A percentile compares a stretch with the other conserved stretches of the same genome.
Evolutionary conservation across 2,888 invertebrate species (phyloP).

Genomic region (Lampropteryx suffumata): DNA sequence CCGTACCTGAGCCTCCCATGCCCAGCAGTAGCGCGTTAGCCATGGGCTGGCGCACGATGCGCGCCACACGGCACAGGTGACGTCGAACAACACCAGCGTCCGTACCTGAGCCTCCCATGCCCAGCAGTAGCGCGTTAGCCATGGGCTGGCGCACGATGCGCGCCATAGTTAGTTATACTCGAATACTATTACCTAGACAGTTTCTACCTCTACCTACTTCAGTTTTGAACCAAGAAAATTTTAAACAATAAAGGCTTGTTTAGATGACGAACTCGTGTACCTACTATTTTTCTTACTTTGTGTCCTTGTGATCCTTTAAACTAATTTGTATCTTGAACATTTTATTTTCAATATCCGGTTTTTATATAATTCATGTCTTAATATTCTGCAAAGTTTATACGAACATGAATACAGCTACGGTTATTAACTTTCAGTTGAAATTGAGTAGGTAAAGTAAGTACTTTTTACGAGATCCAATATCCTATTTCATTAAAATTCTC

Average conservation of each 20-base stretch:
- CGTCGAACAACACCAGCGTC: conserved; percentile 89
- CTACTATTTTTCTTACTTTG: conserved; percentile 6
- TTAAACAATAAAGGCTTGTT: no score
- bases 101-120: conserved; percentile 93
- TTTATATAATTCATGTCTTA: no score
- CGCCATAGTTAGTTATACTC: no score
- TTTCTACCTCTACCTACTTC: no score
- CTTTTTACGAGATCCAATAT: no score
- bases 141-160: conserved; percentile 92
- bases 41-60: conserved; percentile 92
- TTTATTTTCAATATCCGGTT: background rate
- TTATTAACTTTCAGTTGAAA: no score
- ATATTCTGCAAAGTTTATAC: no score
- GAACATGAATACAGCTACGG: no score
- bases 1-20: conserved; percentile 92
- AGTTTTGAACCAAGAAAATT: no score
- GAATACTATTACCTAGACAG: no score
- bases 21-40: conserved; percentile 93
- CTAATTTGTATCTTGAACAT: conserved; percentile 1
- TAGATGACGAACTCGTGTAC: background rate
- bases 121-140: conserved; percentile 91
- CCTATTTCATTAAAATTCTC: no score
- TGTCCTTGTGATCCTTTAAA: conserved; percentile 4
- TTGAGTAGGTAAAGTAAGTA: no score
- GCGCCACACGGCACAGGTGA: conserved; percentile 89